Evolutionary conservation across 2,797 vertebrate genomes (phyloP).

Genomic region (Scyliorhinus canicula): DNA sequence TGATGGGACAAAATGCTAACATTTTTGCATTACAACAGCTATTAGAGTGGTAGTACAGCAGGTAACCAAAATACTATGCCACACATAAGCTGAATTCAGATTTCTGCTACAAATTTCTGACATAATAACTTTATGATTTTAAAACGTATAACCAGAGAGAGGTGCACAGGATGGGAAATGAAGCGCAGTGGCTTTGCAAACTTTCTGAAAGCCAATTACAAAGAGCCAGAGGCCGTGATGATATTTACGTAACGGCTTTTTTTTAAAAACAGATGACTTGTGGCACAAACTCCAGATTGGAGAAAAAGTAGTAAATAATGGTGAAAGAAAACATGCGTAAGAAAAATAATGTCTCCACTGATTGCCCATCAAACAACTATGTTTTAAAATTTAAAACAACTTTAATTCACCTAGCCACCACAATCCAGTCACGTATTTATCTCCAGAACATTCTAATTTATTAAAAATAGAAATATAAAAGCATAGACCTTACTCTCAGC

Average conservation of each 20-base stretch:
- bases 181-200: background rate
- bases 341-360: background rate
- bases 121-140: background rate
- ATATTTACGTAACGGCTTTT: background rate
- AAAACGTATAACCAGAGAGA: background rate
- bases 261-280: background rate
- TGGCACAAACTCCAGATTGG: background rate
- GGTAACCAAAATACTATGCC: background rate
- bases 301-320: background rate
- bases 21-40: background rate
- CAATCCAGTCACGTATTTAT: background rate
- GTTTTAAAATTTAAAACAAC: background rate
- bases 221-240: background rate
- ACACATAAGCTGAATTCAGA: background rate
- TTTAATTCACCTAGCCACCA: background rate
- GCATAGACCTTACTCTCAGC: background rate
- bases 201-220: background rate
- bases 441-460: background rate
- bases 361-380: background rate
- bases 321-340: background rate
- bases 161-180: background rate
- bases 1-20: background rate
- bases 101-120: background rate
- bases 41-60: background rate
- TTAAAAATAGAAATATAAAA: background rate